Evolutionary conservation across 2,113 vertebrate genomes (phyloP).

Genomic region (Paraplagusia blochii): DNA sequence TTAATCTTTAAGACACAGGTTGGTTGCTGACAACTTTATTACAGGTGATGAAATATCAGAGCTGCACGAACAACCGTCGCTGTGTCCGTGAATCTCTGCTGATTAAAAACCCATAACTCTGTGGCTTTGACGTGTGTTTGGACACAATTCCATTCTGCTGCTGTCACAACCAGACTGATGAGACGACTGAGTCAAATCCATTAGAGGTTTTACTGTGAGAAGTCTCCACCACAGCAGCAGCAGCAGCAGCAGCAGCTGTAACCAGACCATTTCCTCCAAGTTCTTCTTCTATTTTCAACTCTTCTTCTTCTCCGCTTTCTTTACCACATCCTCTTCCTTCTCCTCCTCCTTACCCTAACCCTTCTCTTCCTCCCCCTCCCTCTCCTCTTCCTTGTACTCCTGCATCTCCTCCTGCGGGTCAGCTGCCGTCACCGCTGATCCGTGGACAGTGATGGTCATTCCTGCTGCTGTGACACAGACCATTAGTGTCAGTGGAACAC

Average conservation of each 20-base stretch:
- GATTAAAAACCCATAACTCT: slow-evolving; percentile 47
- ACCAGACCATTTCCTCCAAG: too few relatives aligned
- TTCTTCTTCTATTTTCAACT: too few relatives aligned
- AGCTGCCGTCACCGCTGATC: too few relatives aligned
- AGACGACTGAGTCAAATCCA: slow-evolving; percentile 32
- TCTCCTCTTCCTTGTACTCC: slow-evolving; percentile 18
- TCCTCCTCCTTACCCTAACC: slow-evolving; percentile 27
- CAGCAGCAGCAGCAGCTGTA: too few relatives aligned
- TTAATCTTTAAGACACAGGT: too few relatives aligned
- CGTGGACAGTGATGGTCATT: slow-evolving; percentile 85
- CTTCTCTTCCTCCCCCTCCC: not conserved
- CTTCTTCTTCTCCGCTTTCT: too few relatives aligned
- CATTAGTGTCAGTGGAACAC: slow-evolving; percentile 65
- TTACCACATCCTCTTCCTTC: not conserved
- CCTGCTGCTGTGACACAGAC: slow-evolving; percentile 81
- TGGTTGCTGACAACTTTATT: too few relatives aligned
- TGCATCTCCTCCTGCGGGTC: slow-evolving; percentile 50
- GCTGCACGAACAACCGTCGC: slow-evolving; percentile 20
- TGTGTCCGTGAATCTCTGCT: slow-evolving; percentile 26
- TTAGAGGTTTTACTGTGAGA: slow-evolving; percentile 50
- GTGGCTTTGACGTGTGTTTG: slow-evolving; percentile 25
- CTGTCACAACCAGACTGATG: slow-evolving; percentile 35
- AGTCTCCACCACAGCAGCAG: too few relatives aligned
- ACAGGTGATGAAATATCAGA: slow-evolving; percentile 25
- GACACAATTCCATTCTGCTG: slow-evolving; percentile 34